Evolutionary conservation across 1,140 invertebrate species (phyloP).

Genomic region (Leguminivora glycinivorella): DNA sequence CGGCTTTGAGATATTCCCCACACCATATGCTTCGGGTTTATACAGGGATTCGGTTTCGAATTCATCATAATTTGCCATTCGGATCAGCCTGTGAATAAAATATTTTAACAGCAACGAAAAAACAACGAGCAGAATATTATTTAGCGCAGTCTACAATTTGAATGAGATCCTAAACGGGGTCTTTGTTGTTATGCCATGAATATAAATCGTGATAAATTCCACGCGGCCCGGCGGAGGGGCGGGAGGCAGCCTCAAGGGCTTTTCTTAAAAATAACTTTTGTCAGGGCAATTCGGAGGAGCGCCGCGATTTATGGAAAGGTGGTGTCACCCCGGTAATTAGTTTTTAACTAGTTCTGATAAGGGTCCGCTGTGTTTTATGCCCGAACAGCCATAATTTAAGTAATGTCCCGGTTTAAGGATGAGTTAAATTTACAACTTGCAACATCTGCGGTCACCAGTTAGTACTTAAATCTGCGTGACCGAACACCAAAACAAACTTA

Average conservation of each 20-base stretch:
- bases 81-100: constrained; percentile 5
- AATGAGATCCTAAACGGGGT: constrained; percentile 70
- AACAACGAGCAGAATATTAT: constrained; percentile 58
- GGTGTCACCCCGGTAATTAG: constrained; percentile 77
- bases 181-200: constrained; percentile 78
- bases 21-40: constrained; percentile 64
- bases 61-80: not conserved
- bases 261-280: constrained; percentile 80
- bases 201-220: constrained; percentile 81
- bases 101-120: constrained; percentile 29
- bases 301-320: constrained; percentile 74
- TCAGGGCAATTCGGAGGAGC: constrained; percentile 73
- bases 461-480: constrained; percentile 13
- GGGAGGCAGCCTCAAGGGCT: constrained; percentile 67
- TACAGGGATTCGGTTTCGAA: not conserved
- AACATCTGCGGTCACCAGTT: constrained; percentile 25
- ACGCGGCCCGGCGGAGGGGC: constrained; percentile 48
- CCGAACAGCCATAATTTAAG: constrained; percentile 55
- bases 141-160: constrained; percentile 67
- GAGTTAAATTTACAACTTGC: constrained; percentile 39
- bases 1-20: constrained; percentile 54
- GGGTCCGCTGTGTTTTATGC: constrained; percentile 67
- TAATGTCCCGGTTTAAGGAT: constrained; percentile 46
- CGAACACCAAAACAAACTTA: constrained; percentile 34
- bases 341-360: constrained; percentile 79